Evolutionary conservation across 2,113 vertebrate genomes (phyloP).

Genomic region (Pedionomus torquatus): DNA sequence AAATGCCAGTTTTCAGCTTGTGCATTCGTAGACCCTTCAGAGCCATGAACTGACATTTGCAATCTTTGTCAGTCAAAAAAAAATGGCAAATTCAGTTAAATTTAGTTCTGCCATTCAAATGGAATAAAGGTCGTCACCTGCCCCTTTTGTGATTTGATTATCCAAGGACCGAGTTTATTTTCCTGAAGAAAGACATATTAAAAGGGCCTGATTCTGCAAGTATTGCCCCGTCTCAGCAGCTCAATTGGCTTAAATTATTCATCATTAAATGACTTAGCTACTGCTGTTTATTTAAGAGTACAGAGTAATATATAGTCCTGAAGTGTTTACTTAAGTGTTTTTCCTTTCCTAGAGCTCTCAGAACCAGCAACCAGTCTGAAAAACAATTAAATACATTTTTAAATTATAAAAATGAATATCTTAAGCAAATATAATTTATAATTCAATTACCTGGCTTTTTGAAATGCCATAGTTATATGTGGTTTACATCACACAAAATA

Average conservation of each 20-base stretch:
- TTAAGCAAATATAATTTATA: conserved; percentile 41
- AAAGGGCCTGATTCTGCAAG: neutral
- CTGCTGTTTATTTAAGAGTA: conserved; percentile 46
- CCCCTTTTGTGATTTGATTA: conserved; percentile 61
- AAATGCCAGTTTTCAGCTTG: conserved; percentile 65
- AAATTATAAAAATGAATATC: neutral
- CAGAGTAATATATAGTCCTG: neutral
- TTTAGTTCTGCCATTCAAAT: conserved; percentile 74
- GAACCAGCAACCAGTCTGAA: neutral
- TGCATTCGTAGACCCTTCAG: conserved; percentile 58
- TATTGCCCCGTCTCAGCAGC: neutral
- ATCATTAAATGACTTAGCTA: conserved; percentile 37
- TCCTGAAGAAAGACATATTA: neutral
- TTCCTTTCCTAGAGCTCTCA: neutral
- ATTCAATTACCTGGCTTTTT: conserved; percentile 56
- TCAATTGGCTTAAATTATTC: conserved; percentile 22
- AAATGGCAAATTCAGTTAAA: conserved; percentile 70
- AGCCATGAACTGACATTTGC: conserved; percentile 65
- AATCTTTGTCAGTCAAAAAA: conserved; percentile 69
- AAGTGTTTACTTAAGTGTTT: neutral
- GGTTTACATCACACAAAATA: neutral
- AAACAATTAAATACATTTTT: conserved; percentile 11
- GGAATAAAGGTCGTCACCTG: conserved; percentile 70
- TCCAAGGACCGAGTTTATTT: conserved; percentile 43
- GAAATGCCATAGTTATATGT: neutral